These are phyloP conservation scores for Tretioscincus oriximinensis DNA, from an alignment of 2,113 vertebrate species.

Conservation along the genomic window DNA sequence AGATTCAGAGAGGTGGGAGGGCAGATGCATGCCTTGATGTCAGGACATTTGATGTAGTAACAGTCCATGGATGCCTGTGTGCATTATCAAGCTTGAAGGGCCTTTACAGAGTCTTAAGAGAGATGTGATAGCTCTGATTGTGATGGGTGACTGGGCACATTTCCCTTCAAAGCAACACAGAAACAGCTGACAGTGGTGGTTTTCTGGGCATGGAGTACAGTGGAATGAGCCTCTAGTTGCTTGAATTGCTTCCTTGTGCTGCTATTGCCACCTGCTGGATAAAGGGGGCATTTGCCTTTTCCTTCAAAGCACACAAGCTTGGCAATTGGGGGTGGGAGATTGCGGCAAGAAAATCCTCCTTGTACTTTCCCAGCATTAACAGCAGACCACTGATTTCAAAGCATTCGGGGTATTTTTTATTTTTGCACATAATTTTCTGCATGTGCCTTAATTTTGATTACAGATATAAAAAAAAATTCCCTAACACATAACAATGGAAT, in stretches of 20 bases:
- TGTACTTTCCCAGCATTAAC: not conserved
- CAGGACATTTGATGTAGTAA: conserved; percentile 11
- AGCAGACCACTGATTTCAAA: not conserved
- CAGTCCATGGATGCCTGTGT: conserved; percentile 9
- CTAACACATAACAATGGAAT: too few relatives aligned
- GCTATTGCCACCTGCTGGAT: conserved; percentile 80
- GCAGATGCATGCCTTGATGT: conserved; percentile 6
- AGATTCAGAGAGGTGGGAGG: not conserved
- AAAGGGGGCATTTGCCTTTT: not conserved
- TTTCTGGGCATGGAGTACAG: not conserved
- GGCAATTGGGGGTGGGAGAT: not conserved
- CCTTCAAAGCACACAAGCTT: not conserved
- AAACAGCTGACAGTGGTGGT: conserved; percentile 22
- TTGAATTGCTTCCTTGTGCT: not conserved
- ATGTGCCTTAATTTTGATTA: not conserved
- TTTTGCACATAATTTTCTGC: not conserved
- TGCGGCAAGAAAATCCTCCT: not conserved
- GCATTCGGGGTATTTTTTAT: too few relatives aligned
- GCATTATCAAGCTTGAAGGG: conserved; percentile 31
- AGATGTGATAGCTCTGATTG: conserved; percentile 8
- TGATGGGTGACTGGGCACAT: conserved; percentile 38
- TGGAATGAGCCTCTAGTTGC: not conserved
- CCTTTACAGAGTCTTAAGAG: conserved; percentile 26
- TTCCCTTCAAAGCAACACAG: conserved; percentile 33
- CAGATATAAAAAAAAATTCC: too few relatives aligned